Conservation (phyloP, 1,140 invertebrate genomes). For the Achroia grisella region DNA sequence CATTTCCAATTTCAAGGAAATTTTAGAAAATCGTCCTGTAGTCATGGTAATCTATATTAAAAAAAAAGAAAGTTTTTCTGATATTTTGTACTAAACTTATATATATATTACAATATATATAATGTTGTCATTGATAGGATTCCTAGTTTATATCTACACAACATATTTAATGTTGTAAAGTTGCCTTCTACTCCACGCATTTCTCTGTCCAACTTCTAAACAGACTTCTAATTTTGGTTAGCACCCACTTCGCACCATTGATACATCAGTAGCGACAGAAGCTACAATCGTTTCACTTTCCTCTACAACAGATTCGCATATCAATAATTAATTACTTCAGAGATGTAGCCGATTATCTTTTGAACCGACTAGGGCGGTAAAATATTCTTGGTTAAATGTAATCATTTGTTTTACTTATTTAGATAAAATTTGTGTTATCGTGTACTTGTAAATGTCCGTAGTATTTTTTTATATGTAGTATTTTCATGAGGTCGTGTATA, state of each 20-base stretch:
- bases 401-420: constrained; percentile 10
- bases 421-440: constrained; percentile 16
- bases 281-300: constrained; percentile 46
- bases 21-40: too few relatives aligned
- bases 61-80: too few relatives aligned
- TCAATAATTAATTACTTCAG: constrained; percentile 29
- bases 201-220: constrained; percentile 33
- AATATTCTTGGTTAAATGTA: constrained; percentile 19
- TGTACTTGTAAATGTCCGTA: constrained; percentile 5
- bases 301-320: constrained; percentile 28
- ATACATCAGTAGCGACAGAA: constrained; percentile 42
- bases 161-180: too few relatives aligned
- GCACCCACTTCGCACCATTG: constrained; percentile 53
- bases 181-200: constrained; percentile 22
- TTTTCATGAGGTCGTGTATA: constrained; percentile 27
- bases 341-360: constrained; percentile 60
- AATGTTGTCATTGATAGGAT: too few relatives aligned
- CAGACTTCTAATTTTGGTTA: constrained; percentile 64
- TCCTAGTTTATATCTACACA: not conserved
- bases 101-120: too few relatives aligned
- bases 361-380: constrained; percentile 60
- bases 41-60: too few relatives aligned
- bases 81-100: too few relatives aligned
- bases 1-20: too few relatives aligned
- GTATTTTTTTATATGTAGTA: constrained; percentile 40